Evolutionary conservation across 2,888 invertebrate genomes (phyloP).

Genomic region (Lepidochitona cinerea): DNA sequence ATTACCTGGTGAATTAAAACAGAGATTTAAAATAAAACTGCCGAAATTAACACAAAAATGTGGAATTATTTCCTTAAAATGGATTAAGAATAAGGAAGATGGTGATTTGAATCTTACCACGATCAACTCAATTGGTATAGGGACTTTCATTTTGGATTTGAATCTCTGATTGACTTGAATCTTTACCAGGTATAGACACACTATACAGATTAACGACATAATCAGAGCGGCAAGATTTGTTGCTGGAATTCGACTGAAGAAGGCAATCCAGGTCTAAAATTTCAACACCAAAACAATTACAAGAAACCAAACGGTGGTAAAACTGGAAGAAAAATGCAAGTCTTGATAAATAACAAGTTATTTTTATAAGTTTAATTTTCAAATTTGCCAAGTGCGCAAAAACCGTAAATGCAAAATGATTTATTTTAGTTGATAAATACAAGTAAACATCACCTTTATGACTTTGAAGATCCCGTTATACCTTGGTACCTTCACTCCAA

Average conservation of each 20-base stretch:
- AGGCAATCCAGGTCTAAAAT: constrained; percentile 76
- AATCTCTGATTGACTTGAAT: constrained; percentile 69
- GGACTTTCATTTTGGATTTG: constrained; percentile 74
- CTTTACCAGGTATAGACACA: constrained; percentile 76
- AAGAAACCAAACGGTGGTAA: no score
- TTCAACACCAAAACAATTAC: no score
- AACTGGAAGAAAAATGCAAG: no score
- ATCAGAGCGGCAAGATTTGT: constrained; percentile 80
- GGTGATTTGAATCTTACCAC: constrained; percentile 74
- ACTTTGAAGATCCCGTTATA: constrained; percentile 73
- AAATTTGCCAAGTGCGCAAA: no score
- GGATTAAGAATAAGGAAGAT: neutral
- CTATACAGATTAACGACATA: constrained; percentile 80
- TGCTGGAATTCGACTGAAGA: constrained; percentile 74
- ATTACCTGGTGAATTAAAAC: constrained; percentile 47
- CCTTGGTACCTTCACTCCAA: constrained; percentile 64
- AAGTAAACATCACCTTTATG: constrained; percentile 80
- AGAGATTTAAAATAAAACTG: neutral
- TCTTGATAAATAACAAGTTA: no score
- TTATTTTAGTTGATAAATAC: no score
- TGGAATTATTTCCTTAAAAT: no score
- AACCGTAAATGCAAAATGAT: no score
- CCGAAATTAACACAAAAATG: constrained; percentile 2
- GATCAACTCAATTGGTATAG: constrained; percentile 87
- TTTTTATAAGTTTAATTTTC: no score